These are phyloP conservation scores for Momotus momota DNA, from an alignment of 2,797 vertebrate genomes.

Conservation along the genomic window DNA sequence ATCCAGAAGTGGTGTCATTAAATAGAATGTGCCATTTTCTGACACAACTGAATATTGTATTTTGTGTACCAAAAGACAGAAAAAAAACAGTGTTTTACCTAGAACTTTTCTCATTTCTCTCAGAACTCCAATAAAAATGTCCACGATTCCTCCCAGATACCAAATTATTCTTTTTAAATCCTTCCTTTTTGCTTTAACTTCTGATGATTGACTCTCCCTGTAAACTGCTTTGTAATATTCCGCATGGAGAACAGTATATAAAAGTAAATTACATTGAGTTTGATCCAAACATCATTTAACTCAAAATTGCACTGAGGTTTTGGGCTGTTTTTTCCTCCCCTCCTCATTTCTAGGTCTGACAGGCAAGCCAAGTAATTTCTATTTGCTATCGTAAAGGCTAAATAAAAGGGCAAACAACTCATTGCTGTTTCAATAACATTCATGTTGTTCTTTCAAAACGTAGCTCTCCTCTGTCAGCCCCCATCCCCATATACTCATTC, in stretches of 20 bases:
- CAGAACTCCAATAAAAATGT: neutral
- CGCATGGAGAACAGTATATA: constrained; percentile 51
- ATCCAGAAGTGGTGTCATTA: neutral
- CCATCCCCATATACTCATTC: neutral
- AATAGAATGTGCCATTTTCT: neutral
- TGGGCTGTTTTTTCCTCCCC: neutral
- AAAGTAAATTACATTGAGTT: constrained; percentile 59
- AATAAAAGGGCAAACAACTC: constrained; percentile 58
- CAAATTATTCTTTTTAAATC: constrained; percentile 38
- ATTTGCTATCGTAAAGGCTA: constrained; percentile 57
- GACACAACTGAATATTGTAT: neutral
- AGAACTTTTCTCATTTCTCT: neutral
- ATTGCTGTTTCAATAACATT: constrained; percentile 47
- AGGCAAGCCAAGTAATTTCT: constrained; percentile 37
- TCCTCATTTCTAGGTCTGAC: constrained; percentile 14
- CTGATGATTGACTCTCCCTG: constrained; percentile 51
- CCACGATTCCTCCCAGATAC: neutral
- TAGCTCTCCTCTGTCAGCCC: constrained; percentile 1
- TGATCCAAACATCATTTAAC: constrained; percentile 61
- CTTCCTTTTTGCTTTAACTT: constrained; percentile 28
- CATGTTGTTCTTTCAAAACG: constrained; percentile 42
- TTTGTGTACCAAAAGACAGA: neutral
- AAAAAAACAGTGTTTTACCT: neutral
- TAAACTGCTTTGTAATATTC: constrained; percentile 55
- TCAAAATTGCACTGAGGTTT: constrained; percentile 57